Evolutionary conservation across 1,140 invertebrate species (phyloP), one percentile per base, ranked within the genome.

Genomic region (Anastrepha obliqua): DNA sequence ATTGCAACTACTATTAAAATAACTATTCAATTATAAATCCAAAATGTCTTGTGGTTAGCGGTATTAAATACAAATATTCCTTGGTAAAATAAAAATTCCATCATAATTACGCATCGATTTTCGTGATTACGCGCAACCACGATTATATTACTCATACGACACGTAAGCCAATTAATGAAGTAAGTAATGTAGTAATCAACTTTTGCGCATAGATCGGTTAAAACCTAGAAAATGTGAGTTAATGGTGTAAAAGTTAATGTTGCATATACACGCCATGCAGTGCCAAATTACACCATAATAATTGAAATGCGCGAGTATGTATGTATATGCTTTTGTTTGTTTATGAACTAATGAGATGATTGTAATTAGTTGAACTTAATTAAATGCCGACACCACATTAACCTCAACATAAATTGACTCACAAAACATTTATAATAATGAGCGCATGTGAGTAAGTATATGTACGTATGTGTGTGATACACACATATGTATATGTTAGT

Each of bases 281-380:
- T 15, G 29, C 29, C 2, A 15, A 67, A 67, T 67, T 39, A 39
- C 20, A 11, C 11, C 20, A 65, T 44, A 13, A 0, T 39, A 15
- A 44, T 17, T 17, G 6, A 47, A 9, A 55, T 47, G 2, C n/a
- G 5, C 2, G 44, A 3, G 51, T 11, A 51, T 81, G 74, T 55
- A 20, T 81, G 8, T 55, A 17, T 55, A 4, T 20, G 55, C 7
- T 11, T 51, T 11, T 55, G 51, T 42, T 11, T 74, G 70, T 74
- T 51, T 81, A 81, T 58, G 74, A 20, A 29, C 39, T 42, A 81
- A 81, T 55, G n/a, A 55, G 11, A 81, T 58, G 74, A 55, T 81
- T 81, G 47, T 81, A 81, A 81, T 81, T 55, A 81, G 51, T 42
- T 42, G 74, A 81, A 17, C 55, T 55, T 81, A 81, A 81, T 81